phyloP scores from a whole-genome alignment of 2,888 invertebrate species.

The Pyrochroa serraticornis region DNA sequence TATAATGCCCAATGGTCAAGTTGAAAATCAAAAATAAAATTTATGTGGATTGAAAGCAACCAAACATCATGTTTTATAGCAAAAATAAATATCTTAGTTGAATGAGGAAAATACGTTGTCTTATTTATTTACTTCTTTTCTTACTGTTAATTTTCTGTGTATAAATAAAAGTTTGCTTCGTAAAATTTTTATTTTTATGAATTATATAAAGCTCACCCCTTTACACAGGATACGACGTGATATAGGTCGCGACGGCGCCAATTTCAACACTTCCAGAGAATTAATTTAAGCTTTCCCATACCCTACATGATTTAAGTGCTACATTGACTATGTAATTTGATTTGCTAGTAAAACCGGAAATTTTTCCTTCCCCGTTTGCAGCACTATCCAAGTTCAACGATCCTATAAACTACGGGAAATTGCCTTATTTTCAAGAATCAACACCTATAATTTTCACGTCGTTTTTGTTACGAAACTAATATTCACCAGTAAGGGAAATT shows the following conservation, averaged over 20 bases:
- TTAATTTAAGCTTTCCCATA: slow-evolving; percentile 31
- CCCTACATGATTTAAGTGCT: slow-evolving; percentile 33
- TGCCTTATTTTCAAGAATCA: slow-evolving; percentile 26
- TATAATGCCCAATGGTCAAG: too few relatives aligned
- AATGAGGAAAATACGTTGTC: too few relatives aligned
- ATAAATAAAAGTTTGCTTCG: too few relatives aligned
- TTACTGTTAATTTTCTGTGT: too few relatives aligned
- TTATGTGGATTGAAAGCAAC: too few relatives aligned
- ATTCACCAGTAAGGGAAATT: too few relatives aligned
- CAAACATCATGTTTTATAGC: too few relatives aligned
- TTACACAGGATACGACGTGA: slow-evolving; percentile 21
- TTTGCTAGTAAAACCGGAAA: slow-evolving; percentile 31
- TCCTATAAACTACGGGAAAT: slow-evolving; percentile 23
- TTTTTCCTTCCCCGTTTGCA: slow-evolving; percentile 29
- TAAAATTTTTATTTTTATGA: slow-evolving; percentile 27
- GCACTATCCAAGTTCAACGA: slow-evolving; percentile 19
- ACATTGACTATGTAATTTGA: slow-evolving; percentile 35
- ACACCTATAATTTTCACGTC: slow-evolving; percentile 10
- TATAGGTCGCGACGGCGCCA: slow-evolving; percentile 33
- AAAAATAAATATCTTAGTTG: too few relatives aligned
- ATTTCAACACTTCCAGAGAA: slow-evolving; percentile 32
- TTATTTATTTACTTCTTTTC: too few relatives aligned
- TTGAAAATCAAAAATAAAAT: too few relatives aligned
- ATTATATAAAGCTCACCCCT: slow-evolving; percentile 24
- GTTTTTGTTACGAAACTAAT: not conserved